These are phyloP conservation scores for Thalassoma bifasciatum DNA, from an alignment of 2,113 vertebrate genomes.

Conservation along the genomic window DNA sequence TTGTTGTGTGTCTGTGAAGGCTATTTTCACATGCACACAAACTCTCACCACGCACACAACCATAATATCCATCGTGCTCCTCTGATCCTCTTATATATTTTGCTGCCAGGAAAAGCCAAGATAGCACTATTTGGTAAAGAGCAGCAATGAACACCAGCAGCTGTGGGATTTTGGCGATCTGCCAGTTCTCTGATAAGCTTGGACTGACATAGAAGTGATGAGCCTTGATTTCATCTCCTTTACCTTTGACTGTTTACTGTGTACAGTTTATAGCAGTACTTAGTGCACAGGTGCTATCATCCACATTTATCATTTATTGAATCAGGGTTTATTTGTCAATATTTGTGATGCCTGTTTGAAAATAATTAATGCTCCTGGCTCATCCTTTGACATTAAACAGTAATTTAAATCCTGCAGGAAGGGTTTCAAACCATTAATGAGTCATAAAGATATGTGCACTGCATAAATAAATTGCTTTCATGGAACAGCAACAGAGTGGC, in stretches of 20 bases:
- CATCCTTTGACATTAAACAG: background rate
- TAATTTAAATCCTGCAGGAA: background rate
- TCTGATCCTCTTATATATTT: constrained; percentile 68
- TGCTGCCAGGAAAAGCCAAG: constrained; percentile 42
- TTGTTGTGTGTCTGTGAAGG: constrained; percentile 13
- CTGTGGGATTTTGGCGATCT: constrained; percentile 39
- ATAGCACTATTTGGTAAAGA: constrained; percentile 26
- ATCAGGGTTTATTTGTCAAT: background rate
- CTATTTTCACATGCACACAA: constrained; percentile 2
- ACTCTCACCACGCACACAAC: background rate
- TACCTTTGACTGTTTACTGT: constrained; percentile 4
- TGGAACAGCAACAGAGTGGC: constrained; percentile 18
- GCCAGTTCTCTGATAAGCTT: constrained; percentile 32
- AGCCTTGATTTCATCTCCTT: constrained; percentile 23
- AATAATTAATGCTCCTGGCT: background rate
- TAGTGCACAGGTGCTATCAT: background rate
- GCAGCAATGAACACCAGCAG: constrained; percentile 26
- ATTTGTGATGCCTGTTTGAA: background rate
- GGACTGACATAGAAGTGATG: constrained; percentile 40
- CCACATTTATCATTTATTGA: too few species aligned
- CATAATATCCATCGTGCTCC: constrained; percentile 37
- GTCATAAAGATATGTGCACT: background rate
- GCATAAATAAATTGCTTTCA: constrained; percentile 21
- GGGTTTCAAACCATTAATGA: background rate
- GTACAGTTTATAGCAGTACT: background rate